Evolutionary conservation across 2,888 invertebrate species (phyloP), one percentile per base, ranked within the genome.

Genomic region (Glaucopsyche alexis): DNA sequence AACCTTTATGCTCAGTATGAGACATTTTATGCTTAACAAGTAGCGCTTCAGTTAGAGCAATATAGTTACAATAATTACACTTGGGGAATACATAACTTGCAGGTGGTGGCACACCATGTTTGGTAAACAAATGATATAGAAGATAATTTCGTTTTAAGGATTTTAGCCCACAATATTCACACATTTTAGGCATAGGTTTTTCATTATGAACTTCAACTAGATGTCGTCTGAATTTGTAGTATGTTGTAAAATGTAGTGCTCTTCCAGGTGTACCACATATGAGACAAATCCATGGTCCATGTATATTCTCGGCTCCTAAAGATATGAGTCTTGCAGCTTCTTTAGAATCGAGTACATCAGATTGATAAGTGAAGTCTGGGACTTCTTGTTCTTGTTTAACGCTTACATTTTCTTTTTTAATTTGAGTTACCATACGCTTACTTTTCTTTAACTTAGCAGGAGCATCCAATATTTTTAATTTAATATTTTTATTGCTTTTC

Each of bases 401-500:
- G 29, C 13, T 19, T 42, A 81, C 77, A 76, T 84, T 84, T 16
- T 84, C 81, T 74, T 84, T 80, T 71, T 77, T 73, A 65, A 78
- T 79, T 55, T 72, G 72, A 71, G 74, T 77, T 14, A 77, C 72
- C 70, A 79, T 73, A 75, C 81, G 78, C 73, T 79, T 75, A 7
- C 13, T 13, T 74, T 85, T 89, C 74, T 82, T 84, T 55, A 77
- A 72, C 77, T 86, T 89, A 9, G 66, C 77, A 64, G 87, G 88
- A 74, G 95, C 95, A 74, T 96, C 95, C 87, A 97, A 94, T 76
- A 98, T 97, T 89, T 97, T 97, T 16, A 98, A 86, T 83, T 96
- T 96, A 49, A 98, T 97, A 81, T 97, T 98, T 85, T 97, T 97
- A 82, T 96, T 97, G 80, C 96, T 96, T 84, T 96, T 97, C 0